A percentile compares a stretch with the other conserved stretches of the same genome.
phyloP scores from a whole-genome alignment of 2,113 vertebrate species.

The Brachypteracias leptosomus region DNA sequence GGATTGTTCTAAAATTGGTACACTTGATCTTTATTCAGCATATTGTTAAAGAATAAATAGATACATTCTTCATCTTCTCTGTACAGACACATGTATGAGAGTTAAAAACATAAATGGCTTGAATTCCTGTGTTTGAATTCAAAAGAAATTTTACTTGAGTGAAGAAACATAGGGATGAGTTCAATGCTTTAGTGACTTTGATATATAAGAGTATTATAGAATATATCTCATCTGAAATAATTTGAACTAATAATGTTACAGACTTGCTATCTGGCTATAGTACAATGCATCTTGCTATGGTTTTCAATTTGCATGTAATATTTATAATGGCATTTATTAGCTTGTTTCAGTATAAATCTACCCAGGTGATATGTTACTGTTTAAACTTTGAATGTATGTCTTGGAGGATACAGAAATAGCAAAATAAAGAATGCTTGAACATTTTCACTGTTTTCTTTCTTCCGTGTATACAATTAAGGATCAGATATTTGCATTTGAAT shows the following conservation, averaged over 20 bases:
- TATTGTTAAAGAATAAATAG: slow-evolving; percentile 34
- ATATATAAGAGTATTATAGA: background rate
- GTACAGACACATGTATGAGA: background rate
- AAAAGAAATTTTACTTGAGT: slow-evolving; percentile 5
- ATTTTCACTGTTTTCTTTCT: slow-evolving; percentile 58
- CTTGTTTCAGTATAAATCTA: slow-evolving; percentile 46
- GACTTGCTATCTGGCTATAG: background rate
- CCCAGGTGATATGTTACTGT: background rate
- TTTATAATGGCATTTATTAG: slow-evolving; percentile 3
- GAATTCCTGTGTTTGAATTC: background rate
- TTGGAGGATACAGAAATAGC: background rate
- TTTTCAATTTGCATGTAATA: slow-evolving; percentile 42
- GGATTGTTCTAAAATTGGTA: slow-evolving; percentile 26
- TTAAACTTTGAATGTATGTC: slow-evolving; percentile 17
- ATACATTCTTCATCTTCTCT: background rate
- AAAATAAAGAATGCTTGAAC: slow-evolving; percentile 35
- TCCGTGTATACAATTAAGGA: slow-evolving; percentile 56
- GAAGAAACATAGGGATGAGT: background rate
- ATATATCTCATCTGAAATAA: slow-evolving; percentile 6
- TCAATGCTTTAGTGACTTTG: background rate
- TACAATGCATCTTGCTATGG: background rate
- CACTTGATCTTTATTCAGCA: slow-evolving; percentile 2
- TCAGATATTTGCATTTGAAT: slow-evolving; percentile 73
- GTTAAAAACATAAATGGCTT: background rate
- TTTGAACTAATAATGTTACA: background rate